A percentile compares a stretch with the other conserved stretches of the same genome.
Evolutionary conservation across 1,140 invertebrate species (phyloP).

Genomic region (Colletes gigas): DNA sequence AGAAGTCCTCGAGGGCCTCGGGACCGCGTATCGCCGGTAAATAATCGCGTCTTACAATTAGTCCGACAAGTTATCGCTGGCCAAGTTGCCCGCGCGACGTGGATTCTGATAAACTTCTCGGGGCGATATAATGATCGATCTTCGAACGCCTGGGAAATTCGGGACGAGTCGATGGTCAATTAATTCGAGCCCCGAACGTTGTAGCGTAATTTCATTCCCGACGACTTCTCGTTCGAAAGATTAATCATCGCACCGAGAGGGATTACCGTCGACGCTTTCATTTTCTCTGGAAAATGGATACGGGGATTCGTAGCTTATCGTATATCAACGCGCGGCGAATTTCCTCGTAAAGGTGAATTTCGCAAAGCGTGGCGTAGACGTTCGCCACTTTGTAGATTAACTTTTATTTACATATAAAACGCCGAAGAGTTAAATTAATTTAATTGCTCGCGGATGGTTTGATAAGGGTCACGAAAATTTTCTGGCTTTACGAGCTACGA

Average conservation of each 20-base stretch:
- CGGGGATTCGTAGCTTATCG: background rate
- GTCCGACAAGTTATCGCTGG: slow-evolving; percentile 2
- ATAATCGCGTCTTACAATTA: slow-evolving; percentile 35
- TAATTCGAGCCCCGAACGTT: background rate
- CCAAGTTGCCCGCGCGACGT: background rate
- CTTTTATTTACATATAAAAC: no score
- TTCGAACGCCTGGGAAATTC: slow-evolving; percentile 12
- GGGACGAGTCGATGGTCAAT: slow-evolving; percentile 4
- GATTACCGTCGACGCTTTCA: background rate
- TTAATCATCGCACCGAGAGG: slow-evolving; percentile 4
- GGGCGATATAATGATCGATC: slow-evolving; percentile 28
- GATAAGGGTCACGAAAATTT: no score
- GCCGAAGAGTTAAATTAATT: no score
- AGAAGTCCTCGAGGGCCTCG: background rate
- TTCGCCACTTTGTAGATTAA: no score
- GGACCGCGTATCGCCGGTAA: background rate
- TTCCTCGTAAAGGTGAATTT: no score
- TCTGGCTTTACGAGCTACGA: no score
- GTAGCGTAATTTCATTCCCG: slow-evolving; percentile 13
- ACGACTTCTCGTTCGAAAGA: background rate
- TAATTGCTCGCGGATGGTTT: no score
- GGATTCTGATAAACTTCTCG: background rate
- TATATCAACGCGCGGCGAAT: background rate
- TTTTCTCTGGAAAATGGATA: background rate
- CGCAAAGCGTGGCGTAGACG: no score